Base-by-base conservation (phyloP, 2,797 vertebrate genomes). In the Halcyon leucocephala region DNA sequence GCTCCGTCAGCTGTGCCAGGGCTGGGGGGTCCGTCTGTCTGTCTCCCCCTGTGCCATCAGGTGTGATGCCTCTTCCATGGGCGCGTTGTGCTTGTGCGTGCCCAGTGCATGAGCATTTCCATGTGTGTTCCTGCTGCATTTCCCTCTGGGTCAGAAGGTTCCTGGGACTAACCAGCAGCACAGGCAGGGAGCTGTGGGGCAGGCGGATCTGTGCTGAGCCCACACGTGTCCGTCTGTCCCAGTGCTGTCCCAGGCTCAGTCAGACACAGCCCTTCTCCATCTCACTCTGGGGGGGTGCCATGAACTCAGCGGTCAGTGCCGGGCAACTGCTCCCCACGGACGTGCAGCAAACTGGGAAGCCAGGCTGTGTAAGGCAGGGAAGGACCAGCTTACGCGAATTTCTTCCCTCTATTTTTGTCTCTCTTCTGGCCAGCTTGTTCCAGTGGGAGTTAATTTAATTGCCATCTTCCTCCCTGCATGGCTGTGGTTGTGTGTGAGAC, bases 381-480 rank as follows among this genome's bases (percentile, higher is more conserved):
- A 72, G 92, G 71, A 66, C 20, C 83, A 49, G 28, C 78, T 55
- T 10, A 8, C 26, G 66, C 60, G 14, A 21, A 35, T 80, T 60
- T 26, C 89, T 84, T 41, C 55, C 83, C 88, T 21, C 77, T 94
- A 71, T 93, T 94, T 94, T 10, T 17, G 51, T 46, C 81, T 67
- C 62, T 85, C 78, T 31, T 57, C 66, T 28, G 81, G 70, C 73
- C 92, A 60, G 42, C 93, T 93, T 35, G 89, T 89, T 80, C 92
- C 92, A 41, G 89, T 61, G 81, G 95, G 90, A 95, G 86, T 91
- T 73, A 55, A 93, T 93, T 89, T 87, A 92, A 96, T 96, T 71
- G 89, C 84, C 84, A n/a, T 58, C 71, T 91, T 89, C 96, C 92
- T 92, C 78, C 55, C 61, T 5, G 61, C 64, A 7, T 9, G 4